Conservation (phyloP, 2,888 invertebrate genomes). For the Agyllia agylla region DNA sequence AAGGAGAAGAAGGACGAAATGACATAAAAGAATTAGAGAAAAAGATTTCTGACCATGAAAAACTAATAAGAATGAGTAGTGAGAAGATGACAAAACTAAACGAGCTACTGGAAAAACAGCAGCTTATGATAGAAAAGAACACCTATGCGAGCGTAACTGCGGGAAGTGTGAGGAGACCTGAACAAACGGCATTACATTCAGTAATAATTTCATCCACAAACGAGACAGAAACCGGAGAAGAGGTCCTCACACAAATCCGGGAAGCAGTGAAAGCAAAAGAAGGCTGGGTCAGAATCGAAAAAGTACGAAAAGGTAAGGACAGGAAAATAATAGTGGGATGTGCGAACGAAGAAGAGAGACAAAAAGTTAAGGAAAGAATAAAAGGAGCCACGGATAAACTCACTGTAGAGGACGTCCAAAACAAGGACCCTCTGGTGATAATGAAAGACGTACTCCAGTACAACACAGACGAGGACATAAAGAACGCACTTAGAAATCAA, state of each 20-base stretch:
- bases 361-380: background rate
- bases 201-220: conserved; percentile 6
- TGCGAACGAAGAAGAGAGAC: background rate
- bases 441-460: background rate
- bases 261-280: background rate
- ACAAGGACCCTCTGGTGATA: background rate
- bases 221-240: conserved; percentile 18
- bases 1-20: too few species aligned
- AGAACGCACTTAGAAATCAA: background rate
- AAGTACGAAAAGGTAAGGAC: background rate
- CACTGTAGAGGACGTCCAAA: background rate
- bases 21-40: too few species aligned
- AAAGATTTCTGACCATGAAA: background rate
- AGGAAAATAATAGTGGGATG: background rate
- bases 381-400: background rate
- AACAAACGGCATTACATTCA: background rate
- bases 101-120: background rate
- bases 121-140: background rate
- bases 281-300: background rate
- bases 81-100: background rate
- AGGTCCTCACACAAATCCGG: background rate
- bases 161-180: background rate
- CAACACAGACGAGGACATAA: background rate
- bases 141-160: background rate
- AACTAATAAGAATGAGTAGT: background rate